A percentile compares a stretch with the other conserved stretches of the same genome.
phyloP scores from a whole-genome alignment of 2,797 vertebrate species.

The Sebastes hubbsi region DNA sequence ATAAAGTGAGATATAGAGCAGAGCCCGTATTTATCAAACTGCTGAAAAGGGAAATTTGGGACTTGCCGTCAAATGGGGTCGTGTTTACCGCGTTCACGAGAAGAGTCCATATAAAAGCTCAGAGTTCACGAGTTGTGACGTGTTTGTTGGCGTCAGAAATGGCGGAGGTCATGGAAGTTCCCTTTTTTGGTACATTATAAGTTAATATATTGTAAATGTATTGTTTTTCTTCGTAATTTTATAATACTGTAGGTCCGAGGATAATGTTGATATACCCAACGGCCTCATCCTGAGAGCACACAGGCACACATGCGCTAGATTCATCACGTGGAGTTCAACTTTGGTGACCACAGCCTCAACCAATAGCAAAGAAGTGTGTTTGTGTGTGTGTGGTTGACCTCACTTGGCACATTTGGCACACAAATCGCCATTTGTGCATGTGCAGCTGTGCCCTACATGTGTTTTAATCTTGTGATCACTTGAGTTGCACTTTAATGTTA shows the following conservation, averaged over 20 bases:
- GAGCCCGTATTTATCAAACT: neutral
- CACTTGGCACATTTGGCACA: neutral
- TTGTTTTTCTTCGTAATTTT: no score
- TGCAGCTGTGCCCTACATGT: neutral
- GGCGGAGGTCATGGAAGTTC: no score
- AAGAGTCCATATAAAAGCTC: no score
- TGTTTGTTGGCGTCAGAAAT: no score
- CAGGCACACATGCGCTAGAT: no score
- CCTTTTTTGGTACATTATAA: no score
- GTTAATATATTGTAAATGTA: no score
- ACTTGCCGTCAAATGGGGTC: neutral
- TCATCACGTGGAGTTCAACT: neutral
- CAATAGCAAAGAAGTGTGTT: neutral
- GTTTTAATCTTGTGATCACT: neutral
- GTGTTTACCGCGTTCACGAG: no score
- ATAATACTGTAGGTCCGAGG: no score
- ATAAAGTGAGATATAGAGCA: neutral
- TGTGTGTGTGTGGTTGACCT: neutral
- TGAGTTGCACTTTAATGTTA: neutral
- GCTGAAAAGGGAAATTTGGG: neutral
- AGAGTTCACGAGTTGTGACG: no score
- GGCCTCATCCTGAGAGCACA: rapidly evolving
- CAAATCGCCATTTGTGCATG: no score
- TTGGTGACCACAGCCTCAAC: neutral
- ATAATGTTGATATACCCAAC: no score